Evolutionary conservation across 2,888 invertebrate species (phyloP).

Genomic region (Serrognathus titanus): DNA sequence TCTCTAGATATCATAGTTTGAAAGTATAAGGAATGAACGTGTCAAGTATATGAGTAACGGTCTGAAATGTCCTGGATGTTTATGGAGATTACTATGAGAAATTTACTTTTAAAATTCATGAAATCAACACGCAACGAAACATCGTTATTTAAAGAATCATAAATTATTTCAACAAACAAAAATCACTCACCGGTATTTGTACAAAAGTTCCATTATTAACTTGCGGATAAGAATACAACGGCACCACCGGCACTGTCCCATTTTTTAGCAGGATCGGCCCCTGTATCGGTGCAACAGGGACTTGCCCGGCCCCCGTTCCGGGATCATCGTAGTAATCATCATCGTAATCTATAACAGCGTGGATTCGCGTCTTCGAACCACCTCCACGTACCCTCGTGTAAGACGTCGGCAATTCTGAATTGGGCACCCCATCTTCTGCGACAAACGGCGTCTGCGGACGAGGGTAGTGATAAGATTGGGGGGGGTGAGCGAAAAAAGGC

Average conservation of each 20-base stretch:
- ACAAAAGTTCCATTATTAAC: constrained; percentile 83
- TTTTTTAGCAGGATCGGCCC: constrained; percentile 85
- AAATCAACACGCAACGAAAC: too few relatives aligned
- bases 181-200: constrained; percentile 81
- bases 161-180: neutral
- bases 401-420: constrained; percentile 53
- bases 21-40: too few relatives aligned
- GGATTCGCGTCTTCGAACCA: constrained; percentile 59
- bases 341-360: constrained; percentile 72
- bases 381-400: constrained; percentile 63
- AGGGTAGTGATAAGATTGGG: constrained; percentile 41
- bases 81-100: too few relatives aligned
- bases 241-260: constrained; percentile 82
- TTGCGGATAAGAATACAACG: constrained; percentile 79
- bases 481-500: constrained; percentile 21
- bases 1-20: too few relatives aligned
- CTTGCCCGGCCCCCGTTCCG: constrained; percentile 38
- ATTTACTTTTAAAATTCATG: too few relatives aligned
- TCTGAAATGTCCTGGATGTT: too few relatives aligned
- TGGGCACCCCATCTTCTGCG: constrained; percentile 47
- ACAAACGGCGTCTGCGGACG: constrained; percentile 43
- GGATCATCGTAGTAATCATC: constrained; percentile 61
- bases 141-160: too few relatives aligned
- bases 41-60: too few relatives aligned
- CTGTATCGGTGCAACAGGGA: constrained; percentile 78